Percentiles rank a stretch among this genome's conserved stretches.
phyloP scores from a whole-genome alignment of 2,113 vertebrate genomes.

The Narcine bancroftii region DNA sequence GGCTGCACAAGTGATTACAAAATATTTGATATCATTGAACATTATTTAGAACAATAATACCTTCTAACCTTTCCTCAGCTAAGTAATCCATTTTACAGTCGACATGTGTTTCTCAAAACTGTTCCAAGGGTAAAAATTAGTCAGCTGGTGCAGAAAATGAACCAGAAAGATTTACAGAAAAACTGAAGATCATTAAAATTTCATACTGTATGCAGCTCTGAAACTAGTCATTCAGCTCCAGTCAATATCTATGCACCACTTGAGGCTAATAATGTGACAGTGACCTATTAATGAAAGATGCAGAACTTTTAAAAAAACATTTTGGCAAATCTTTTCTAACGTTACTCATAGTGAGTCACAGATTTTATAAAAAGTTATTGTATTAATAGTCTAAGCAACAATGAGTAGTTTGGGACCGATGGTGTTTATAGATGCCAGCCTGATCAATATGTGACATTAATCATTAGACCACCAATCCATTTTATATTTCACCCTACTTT shows the following conservation, averaged over 20 bases:
- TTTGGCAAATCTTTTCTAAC: neutral
- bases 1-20: neutral
- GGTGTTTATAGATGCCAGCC: too few relatives aligned
- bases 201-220: neutral
- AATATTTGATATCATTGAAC: neutral
- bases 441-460: too few relatives aligned
- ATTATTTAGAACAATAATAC: neutral
- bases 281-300: too few relatives aligned
- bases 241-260: neutral
- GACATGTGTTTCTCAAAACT: neutral
- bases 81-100: neutral
- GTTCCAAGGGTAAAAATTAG: neutral
- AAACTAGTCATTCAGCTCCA: neutral
- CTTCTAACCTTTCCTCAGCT: neutral
- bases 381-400: neutral
- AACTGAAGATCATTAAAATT: neutral
- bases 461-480: too few relatives aligned
- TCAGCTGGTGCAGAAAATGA: neutral
- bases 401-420: neutral
- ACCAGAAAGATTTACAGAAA: neutral
- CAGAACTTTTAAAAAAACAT: neutral
- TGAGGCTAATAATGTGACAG: neutral
- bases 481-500: too few relatives aligned
- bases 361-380: neutral
- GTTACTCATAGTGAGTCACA: neutral